Percentiles rank a stretch among this genome's conserved stretches.
These are phyloP conservation scores for Botia kubotai DNA, from an alignment of 2,797 vertebrate species.

Conservation along the genomic window DNA sequence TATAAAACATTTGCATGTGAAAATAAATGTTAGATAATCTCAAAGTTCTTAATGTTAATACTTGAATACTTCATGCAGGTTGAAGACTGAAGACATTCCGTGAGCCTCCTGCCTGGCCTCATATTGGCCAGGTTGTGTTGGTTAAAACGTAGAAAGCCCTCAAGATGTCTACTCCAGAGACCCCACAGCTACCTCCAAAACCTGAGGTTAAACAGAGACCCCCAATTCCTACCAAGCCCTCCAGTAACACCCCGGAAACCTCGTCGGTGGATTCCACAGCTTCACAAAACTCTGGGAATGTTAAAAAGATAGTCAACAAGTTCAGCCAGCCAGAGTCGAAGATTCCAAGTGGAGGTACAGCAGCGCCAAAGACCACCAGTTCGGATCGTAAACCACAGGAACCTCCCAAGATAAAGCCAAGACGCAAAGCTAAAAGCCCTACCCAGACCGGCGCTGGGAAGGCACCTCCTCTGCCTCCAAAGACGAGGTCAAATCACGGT, in stretches of 20 bases:
- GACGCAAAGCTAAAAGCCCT: constrained; percentile 54
- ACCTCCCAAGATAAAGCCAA: constrained; percentile 71
- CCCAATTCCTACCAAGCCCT: constrained; percentile 65
- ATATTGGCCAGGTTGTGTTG: constrained; percentile 57
- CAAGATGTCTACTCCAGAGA: constrained; percentile 74
- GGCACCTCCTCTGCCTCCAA: constrained; percentile 75
- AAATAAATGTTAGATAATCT: neutral
- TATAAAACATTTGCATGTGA: neutral
- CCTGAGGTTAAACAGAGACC: constrained; percentile 67
- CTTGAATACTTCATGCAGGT: constrained; percentile 45
- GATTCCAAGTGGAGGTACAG: neutral
- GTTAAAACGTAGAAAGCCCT: neutral
- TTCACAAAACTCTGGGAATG: constrained; percentile 61
- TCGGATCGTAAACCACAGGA: constrained; percentile 40
- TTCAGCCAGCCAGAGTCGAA: constrained; percentile 67
- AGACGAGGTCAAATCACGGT: constrained; percentile 63
- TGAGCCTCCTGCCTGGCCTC: constrained; percentile 50
- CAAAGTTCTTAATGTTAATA: neutral
- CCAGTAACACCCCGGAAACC: constrained; percentile 14
- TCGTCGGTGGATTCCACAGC: constrained; percentile 33
- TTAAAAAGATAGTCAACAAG: constrained; percentile 75
- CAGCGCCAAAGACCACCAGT: constrained; percentile 10
- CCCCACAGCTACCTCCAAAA: constrained; percentile 49
- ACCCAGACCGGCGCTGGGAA: constrained; percentile 1
- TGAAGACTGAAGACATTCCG: constrained; percentile 30